Conservation (phyloP, 2,113 vertebrate species). For the Myrmecophaga tridactyla region DNA sequence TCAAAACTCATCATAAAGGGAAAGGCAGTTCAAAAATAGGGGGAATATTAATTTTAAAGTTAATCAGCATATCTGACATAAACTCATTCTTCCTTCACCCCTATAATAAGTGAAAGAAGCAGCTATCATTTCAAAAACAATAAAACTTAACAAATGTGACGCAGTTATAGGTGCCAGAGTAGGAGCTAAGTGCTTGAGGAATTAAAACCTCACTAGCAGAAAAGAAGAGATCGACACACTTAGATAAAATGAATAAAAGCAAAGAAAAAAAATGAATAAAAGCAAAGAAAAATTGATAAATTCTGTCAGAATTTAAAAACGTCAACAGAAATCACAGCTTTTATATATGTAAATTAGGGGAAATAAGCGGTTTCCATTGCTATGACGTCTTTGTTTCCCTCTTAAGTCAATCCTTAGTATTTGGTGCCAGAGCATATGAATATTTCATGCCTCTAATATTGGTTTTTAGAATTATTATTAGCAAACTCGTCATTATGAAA, state of each 20-base stretch:
- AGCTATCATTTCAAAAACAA: slow-evolving; percentile 62
- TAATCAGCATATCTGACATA: slow-evolving; percentile 36
- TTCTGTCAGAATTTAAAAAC: background rate
- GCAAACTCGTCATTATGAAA: background rate
- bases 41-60: slow-evolving; percentile 44
- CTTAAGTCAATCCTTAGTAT: background rate
- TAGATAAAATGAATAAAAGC: background rate
- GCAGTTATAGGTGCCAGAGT: background rate
- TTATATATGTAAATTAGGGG: background rate
- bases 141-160: slow-evolving; percentile 13
- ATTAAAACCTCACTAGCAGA: slow-evolving; percentile 23
- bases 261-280: background rate
- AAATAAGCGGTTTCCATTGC: background rate
- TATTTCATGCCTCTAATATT: background rate
- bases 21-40: background rate
- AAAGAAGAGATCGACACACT: slow-evolving; percentile 12
- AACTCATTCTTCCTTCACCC: slow-evolving; percentile 12
- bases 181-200: background rate
- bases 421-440: background rate
- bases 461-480: background rate
- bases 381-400: background rate
- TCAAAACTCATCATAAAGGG: slow-evolving; percentile 23
- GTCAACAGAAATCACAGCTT: background rate
- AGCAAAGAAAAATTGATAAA: background rate
- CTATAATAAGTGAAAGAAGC: background rate